Conservation (phyloP, 2,113 vertebrate genomes). For the Bagarius yarrelli region DNA sequence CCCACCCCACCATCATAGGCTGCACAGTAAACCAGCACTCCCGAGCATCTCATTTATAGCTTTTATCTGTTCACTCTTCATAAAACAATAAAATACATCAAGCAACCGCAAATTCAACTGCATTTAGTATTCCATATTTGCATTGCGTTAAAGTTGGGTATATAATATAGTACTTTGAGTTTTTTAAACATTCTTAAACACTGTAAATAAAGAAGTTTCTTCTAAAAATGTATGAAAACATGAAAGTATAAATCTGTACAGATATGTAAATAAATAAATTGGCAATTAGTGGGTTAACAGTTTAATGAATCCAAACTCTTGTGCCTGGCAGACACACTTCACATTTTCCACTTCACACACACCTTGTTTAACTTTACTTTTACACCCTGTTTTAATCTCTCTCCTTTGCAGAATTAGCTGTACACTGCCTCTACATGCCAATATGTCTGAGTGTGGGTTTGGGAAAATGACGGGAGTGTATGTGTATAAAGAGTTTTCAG, state of each 20-base stretch:
- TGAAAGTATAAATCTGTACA: constrained; percentile 35
- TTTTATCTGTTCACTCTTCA: constrained; percentile 65
- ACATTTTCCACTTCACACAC: constrained; percentile 47
- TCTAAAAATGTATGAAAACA: constrained; percentile 13
- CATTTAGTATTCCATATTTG: constrained; percentile 20
- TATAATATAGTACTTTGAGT: neutral
- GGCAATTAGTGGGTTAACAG: constrained; percentile 4
- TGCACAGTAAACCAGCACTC: constrained; percentile 49
- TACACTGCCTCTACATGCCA: constrained; percentile 55
- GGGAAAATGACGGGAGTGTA: neutral
- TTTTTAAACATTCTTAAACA: neutral
- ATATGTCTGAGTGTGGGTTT: constrained; percentile 1
- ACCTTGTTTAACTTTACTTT: neutral
- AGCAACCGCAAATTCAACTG: constrained; percentile 46
- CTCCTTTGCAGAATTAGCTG: constrained; percentile 42
- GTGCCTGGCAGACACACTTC: constrained; percentile 41
- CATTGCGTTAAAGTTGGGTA: constrained; percentile 1
- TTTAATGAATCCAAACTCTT: constrained; percentile 9
- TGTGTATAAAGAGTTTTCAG: neutral
- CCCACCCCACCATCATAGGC: constrained; percentile 60
- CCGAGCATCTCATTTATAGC: constrained; percentile 60
- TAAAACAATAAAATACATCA: constrained; percentile 49
- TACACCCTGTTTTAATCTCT: no score
- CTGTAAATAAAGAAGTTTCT: neutral
- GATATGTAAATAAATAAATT: constrained; percentile 10